phyloP scores from a whole-genome alignment of 2,113 vertebrate species.

The Ctenodactylus gundi region DNA sequence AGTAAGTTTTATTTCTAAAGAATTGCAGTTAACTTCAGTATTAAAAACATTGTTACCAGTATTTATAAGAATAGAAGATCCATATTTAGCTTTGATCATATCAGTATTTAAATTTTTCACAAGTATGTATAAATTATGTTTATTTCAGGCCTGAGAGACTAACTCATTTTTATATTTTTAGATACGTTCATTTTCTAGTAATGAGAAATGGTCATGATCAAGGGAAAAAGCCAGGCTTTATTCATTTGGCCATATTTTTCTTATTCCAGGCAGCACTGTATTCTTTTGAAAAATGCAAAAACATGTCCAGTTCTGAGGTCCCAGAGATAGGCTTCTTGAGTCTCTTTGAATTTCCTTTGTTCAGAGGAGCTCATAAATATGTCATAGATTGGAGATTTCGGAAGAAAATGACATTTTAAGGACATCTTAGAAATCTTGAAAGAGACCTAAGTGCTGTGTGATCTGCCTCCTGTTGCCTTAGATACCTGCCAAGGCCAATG shows the following conservation, averaged over 20 bases:
- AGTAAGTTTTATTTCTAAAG: slow-evolving; percentile 14
- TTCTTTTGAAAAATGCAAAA: neutral
- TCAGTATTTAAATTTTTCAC: slow-evolving; percentile 15
- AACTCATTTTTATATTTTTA: slow-evolving; percentile 12
- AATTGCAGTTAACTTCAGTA: neutral
- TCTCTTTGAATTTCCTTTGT: neutral
- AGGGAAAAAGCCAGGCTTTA: neutral
- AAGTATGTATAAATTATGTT: neutral
- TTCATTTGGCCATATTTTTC: neutral
- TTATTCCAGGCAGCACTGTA: neutral
- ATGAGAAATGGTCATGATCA: neutral
- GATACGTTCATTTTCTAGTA: neutral
- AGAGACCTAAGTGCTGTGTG: neutral
- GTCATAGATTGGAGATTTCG: neutral
- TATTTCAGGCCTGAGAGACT: slow-evolving; percentile 3
- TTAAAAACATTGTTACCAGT: neutral
- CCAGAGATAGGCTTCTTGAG: neutral
- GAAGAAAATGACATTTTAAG: neutral
- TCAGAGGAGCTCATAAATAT: neutral
- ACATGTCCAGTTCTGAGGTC: neutral
- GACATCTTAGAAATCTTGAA: neutral
- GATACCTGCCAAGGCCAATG: too few species aligned
- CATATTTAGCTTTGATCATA: neutral
- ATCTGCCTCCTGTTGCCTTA: neutral
- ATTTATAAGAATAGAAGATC: neutral